phyloP scores from a whole-genome alignment of 2,113 vertebrate genomes.

The Ariopsis seemanni region DNA sequence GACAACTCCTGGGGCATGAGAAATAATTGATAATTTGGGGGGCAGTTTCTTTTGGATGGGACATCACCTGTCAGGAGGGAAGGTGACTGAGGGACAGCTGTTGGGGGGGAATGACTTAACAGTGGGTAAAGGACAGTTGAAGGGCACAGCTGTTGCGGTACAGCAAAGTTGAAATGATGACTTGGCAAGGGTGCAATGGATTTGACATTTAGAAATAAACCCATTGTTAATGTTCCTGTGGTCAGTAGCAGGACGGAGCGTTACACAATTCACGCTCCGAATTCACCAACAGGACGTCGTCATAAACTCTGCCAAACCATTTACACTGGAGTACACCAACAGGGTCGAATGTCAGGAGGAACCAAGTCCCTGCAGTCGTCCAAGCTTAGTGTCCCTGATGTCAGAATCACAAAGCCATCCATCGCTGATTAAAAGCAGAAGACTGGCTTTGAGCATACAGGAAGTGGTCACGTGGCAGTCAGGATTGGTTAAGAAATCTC shows the following conservation, averaged over 20 bases:
- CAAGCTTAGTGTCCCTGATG: neutral
- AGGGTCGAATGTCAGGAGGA: neutral
- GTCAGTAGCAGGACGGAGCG: neutral
- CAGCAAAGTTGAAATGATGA: neutral
- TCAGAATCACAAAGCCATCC: neutral
- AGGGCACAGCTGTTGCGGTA: neutral
- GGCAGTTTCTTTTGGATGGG: too few species aligned
- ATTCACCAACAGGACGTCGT: neutral
- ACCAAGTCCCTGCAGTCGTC: neutral
- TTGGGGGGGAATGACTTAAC: neutral
- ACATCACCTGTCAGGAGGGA: too few species aligned
- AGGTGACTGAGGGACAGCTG: neutral
- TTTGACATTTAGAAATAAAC: neutral
- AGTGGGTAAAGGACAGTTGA: neutral
- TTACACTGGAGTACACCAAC: neutral
- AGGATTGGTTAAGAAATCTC: constrained; percentile 33
- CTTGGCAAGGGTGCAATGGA: neutral
- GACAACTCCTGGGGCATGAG: too few species aligned
- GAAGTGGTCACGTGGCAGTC: constrained; percentile 33
- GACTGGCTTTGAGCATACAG: constrained; percentile 6
- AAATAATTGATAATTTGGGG: too few species aligned
- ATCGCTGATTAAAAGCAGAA: neutral
- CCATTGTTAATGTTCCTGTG: neutral
- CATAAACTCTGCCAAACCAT: neutral
- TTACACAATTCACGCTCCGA: neutral